A percentile compares a stretch with the other conserved stretches of the same genome.
These are phyloP conservation scores for Mastacembelus armatus DNA, from an alignment of 2,797 vertebrate species.

Conservation along the genomic window DNA sequence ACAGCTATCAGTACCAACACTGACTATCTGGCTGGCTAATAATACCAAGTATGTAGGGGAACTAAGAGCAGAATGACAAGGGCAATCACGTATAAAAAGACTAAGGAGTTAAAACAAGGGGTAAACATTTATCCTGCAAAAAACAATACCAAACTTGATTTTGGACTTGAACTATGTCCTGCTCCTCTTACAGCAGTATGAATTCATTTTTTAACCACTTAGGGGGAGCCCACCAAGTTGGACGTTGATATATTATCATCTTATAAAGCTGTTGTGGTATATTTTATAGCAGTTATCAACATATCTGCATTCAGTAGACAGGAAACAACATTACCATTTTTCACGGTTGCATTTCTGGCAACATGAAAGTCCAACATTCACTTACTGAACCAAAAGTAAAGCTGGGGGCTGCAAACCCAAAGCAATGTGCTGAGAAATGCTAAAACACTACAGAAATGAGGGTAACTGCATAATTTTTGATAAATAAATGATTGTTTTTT, in stretches of 20 bases:
- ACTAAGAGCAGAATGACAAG: slow-evolving; percentile 48
- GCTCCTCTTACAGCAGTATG: slow-evolving; percentile 2
- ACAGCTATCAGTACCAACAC: slow-evolving; percentile 71
- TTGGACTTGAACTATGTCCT: slow-evolving; percentile 3
- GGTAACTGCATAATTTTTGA: neutral
- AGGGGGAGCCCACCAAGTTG: slow-evolving; percentile 8
- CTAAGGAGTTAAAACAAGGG: slow-evolving; percentile 44
- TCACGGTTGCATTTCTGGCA: neutral
- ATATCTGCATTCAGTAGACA: neutral
- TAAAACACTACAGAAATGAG: neutral
- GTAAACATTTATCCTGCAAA: slow-evolving; percentile 35
- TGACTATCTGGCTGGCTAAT: slow-evolving; percentile 62
- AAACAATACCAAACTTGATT: slow-evolving; percentile 26
- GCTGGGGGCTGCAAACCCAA: neutral
- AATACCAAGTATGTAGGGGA: slow-evolving; percentile 49
- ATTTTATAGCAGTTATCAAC: neutral
- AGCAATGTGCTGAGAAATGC: neutral
- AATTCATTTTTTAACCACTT: neutral
- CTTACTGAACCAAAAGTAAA: neutral
- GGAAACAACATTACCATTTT: neutral
- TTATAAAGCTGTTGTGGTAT: neutral
- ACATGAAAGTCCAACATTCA: slow-evolving; percentile 4
- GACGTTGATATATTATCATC: slow-evolving; percentile 2
- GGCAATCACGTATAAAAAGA: slow-evolving; percentile 48
- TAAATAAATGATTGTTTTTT: no score